phyloP scores from a whole-genome alignment of 2,113 vertebrate genomes.

The Esox niger region DNA sequence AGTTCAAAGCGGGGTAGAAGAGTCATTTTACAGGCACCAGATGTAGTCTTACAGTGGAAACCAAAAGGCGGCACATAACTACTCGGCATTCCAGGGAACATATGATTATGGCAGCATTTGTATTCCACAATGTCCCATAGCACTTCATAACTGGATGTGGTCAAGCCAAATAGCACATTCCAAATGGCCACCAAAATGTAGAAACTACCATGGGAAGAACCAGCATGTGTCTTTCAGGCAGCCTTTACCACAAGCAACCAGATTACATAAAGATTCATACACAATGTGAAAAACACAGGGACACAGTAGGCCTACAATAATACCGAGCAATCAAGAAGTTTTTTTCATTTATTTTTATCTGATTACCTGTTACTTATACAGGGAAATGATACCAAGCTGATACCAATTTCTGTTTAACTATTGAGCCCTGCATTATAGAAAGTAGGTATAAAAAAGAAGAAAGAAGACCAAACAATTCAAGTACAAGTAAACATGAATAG shows the following conservation, averaged over 20 bases:
- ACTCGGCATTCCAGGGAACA: conserved; percentile 36
- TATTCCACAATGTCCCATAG: conserved; percentile 9
- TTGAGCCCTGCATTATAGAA: no score
- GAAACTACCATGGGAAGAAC: conserved; percentile 21
- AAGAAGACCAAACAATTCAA: no score
- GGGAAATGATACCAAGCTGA: no score
- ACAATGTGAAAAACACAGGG: no score
- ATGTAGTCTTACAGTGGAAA: no score
- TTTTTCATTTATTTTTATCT: no score
- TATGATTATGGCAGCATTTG: conserved; percentile 37
- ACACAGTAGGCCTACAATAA: neutral
- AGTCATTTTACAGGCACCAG: neutral
- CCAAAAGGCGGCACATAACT: conserved; percentile 17
- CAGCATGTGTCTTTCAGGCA: neutral
- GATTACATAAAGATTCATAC: no score
- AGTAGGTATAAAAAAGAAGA: no score
- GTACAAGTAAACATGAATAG: no score
- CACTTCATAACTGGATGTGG: conserved; percentile 32
- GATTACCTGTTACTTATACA: no score
- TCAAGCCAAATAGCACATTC: conserved; percentile 48
- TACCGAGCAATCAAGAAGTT: neutral
- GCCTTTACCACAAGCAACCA: neutral
- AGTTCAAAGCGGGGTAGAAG: neutral
- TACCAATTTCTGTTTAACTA: no score
- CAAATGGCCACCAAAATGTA: conserved; percentile 61